Base-by-base conservation (phyloP, 2,113 vertebrate species). In the Xenopus tropicalis region DNA sequence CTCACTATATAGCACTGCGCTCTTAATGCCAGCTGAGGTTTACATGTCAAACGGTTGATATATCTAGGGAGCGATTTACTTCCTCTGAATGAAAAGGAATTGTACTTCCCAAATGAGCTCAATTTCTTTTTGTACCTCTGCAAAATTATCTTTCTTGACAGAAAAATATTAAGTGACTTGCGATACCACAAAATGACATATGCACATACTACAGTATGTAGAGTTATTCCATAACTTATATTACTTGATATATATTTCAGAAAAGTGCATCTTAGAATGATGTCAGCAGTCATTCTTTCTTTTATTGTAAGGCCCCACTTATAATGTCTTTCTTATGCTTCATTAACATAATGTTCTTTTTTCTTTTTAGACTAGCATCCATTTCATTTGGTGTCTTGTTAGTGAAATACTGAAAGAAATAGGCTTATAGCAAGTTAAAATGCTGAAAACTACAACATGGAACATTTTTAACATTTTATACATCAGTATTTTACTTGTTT, bases 301-400 rank as follows among this genome's bases (percentile, higher is more conserved):
- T 83, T 83, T 75, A 82, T 80, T 70, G 83, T 66, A 58, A 81
- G 68, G 11, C 11, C 74, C 9, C 79, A 52, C 71, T 69, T 78
- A 12, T 1, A 16, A 71, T 64, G 72, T 0, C 11, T 8, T 71
- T 22, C 19, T 22, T 81, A 69, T 69, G 74, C 37, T 67, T 80
- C 69, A 81, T 85, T 87, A 78, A 79, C 85, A 80, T 72, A 78
- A 71, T 71, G 73, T 46, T 9, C 25, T 66, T 10, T 3, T 75
- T 72, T 80, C 82, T 80, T 3, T 70, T 71, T 74, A 82, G 79
- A 86, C 83, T 82, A 87, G 78, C 24, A 80, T 70, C 73, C 59
- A 67, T 79, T 57, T 83, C 82, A 85, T 21, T 77, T 74, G 85
- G 37, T 78, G 37, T 56, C 64, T 78, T 82, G 70, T 81, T 78